Conservation (phyloP, 2,888 invertebrate species). For the Ochropleura leucogaster region DNA sequence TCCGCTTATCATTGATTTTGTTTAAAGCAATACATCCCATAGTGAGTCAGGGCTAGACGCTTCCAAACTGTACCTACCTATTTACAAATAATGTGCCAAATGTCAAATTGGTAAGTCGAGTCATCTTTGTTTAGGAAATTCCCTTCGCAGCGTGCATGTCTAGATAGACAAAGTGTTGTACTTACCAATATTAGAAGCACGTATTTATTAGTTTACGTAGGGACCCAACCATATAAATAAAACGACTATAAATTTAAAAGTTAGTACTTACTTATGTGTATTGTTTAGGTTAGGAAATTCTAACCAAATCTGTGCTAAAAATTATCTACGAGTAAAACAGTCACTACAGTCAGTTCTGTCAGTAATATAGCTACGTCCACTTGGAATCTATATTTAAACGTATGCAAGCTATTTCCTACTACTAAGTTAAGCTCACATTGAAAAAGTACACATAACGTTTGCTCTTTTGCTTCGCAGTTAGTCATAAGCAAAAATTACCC, state of each 20-base stretch:
- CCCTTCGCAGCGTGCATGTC: background rate
- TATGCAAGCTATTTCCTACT: conserved; percentile 5
- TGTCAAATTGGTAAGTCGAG: conserved; percentile 4
- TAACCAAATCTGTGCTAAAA: background rate
- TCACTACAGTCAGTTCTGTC: background rate
- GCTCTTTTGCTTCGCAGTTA: conserved; percentile 5
- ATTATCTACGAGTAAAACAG: background rate
- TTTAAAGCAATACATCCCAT: background rate
- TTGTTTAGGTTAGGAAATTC: conserved; percentile 15
- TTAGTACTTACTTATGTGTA: too few species aligned
- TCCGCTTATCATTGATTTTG: background rate
- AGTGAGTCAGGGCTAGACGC: background rate
- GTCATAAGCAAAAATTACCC: conserved; percentile 45
- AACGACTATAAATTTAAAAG: background rate
- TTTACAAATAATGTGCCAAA: background rate
- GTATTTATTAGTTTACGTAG: background rate
- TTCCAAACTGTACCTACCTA: background rate
- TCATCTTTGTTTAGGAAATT: conserved; percentile 2
- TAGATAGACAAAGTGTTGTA: background rate
- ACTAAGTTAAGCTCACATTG: conserved; percentile 13
- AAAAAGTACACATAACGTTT: conserved; percentile 15
- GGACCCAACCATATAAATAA: background rate
- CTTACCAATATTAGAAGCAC: background rate
- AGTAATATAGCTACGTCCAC: background rate
- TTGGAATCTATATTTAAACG: conserved; percentile 21